Evolutionary conservation across 2,797 vertebrate genomes (phyloP).

Genomic region (Halcyon smyrnensis): DNA sequence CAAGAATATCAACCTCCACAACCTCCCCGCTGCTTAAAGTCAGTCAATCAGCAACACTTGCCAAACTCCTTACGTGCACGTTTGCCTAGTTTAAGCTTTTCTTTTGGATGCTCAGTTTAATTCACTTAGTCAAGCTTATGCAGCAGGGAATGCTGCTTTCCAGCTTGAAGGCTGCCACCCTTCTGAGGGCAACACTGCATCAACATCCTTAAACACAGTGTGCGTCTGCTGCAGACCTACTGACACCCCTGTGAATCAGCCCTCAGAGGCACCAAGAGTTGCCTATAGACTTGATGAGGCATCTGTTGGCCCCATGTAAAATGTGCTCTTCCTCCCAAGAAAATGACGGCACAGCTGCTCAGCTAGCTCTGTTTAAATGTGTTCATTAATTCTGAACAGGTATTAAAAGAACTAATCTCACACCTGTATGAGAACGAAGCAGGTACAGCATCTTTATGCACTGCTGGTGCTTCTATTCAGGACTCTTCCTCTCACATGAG

Average conservation of each 20-base stretch:
- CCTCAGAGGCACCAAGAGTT: rapidly evolving
- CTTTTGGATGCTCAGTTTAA: not conserved
- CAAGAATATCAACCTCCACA: not conserved
- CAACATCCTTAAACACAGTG: rapidly evolving
- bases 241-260: not conserved
- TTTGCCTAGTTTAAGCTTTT: not conserved
- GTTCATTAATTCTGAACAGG: not conserved
- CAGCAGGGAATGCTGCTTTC: not conserved
- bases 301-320: not conserved
- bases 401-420: not conserved
- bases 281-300: not conserved
- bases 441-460: not conserved
- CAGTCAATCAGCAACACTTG: not conserved
- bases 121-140: not conserved
- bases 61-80: not conserved
- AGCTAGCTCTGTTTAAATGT: not conserved
- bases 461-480: not conserved
- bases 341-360: not conserved
- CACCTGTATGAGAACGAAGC: not conserved
- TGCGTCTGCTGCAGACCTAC: rapidly evolving
- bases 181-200: not conserved
- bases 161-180: not conserved
- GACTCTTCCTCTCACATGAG: rapidly evolving
- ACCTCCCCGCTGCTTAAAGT: not conserved
- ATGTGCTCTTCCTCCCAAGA: not conserved